Conservation (phyloP, 2,888 invertebrate species). For the Hirtodrosophila histrioides region DNA sequence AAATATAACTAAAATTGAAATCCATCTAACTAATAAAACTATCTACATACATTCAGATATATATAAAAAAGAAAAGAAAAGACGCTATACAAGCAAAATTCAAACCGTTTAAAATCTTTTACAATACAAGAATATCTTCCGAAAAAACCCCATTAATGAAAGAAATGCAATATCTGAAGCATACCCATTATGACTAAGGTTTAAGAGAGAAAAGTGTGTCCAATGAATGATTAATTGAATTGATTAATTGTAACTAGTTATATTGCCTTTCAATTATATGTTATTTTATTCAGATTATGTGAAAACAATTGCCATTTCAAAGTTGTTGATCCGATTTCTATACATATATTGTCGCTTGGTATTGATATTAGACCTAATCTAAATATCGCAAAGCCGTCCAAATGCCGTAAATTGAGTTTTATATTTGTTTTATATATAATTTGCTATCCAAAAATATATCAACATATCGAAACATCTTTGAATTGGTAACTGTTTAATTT, state of each 20-base stretch:
- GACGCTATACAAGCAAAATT: slow-evolving; percentile 9
- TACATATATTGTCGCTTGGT: slow-evolving; percentile 3
- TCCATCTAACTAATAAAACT: slow-evolving; percentile 1
- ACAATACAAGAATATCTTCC: no score
- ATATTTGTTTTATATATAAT: not conserved
- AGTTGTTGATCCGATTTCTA: slow-evolving; percentile 22
- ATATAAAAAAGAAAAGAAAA: slow-evolving; percentile 11
- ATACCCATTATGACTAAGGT: no score
- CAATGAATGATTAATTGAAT: not conserved
- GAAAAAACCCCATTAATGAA: not conserved
- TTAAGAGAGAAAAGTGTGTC: no score
- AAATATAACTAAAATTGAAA: not conserved
- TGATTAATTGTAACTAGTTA: slow-evolving; percentile 6
- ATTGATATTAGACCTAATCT: slow-evolving; percentile 15
- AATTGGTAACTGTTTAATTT: slow-evolving; percentile 38
- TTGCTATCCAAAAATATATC: slow-evolving; percentile 2
- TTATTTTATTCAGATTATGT: slow-evolving; percentile 3
- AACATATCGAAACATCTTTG: slow-evolving; percentile 46
- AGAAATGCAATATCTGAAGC: slow-evolving; percentile 5
- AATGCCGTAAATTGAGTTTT: slow-evolving; percentile 16
- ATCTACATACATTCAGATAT: slow-evolving; percentile 7
- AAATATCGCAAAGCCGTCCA: slow-evolving; percentile 66
- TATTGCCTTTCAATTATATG: not conserved
- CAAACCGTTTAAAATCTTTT: slow-evolving; percentile 76
- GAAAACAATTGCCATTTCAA: slow-evolving; percentile 44